These are phyloP conservation scores for Listronotus bonariensis DNA, from an alignment of 1,140 invertebrate genomes.

Conservation along the genomic window DNA sequence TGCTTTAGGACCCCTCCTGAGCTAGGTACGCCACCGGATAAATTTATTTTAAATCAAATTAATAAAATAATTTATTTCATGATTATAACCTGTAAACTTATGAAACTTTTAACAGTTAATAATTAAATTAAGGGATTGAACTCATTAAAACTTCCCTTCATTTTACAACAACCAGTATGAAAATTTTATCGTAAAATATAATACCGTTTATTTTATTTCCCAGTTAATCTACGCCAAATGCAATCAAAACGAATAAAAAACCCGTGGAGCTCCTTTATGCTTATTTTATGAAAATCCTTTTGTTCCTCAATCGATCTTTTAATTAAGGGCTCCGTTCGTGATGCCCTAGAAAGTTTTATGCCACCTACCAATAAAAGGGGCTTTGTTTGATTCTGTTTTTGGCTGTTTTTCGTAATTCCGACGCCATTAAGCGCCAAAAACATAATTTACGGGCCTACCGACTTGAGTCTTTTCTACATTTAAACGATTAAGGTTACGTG, in stretches of 20 bases:
- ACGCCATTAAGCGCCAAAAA: conserved; percentile 12
- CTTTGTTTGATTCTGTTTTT: conserved; percentile 19
- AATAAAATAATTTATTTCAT: no score
- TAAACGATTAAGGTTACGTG: background rate
- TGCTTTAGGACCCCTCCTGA: no score
- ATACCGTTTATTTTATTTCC: no score
- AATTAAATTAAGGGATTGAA: no score
- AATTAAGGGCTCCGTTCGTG: conserved; percentile 16
- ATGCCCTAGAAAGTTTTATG: conserved; percentile 9
- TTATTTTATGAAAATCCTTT: conserved; percentile 22
- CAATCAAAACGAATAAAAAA: conserved; percentile 12
- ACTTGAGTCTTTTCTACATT: background rate
- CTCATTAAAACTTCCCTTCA: no score
- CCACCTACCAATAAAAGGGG: conserved; percentile 13
- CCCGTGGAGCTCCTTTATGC: conserved; percentile 8
- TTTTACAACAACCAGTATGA: no score
- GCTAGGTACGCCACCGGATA: no score
- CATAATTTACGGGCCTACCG: conserved; percentile 1
- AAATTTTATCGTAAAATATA: no score
- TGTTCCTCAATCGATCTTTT: conserved; percentile 21
- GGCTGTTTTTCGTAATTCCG: conserved; percentile 11
- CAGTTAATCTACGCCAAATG: background rate
- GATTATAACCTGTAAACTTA: no score
- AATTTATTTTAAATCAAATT: no score
- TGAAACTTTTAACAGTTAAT: no score